Conservation (phyloP, 2,797 vertebrate genomes). For the Poeciliopsis gracilis region DNA sequence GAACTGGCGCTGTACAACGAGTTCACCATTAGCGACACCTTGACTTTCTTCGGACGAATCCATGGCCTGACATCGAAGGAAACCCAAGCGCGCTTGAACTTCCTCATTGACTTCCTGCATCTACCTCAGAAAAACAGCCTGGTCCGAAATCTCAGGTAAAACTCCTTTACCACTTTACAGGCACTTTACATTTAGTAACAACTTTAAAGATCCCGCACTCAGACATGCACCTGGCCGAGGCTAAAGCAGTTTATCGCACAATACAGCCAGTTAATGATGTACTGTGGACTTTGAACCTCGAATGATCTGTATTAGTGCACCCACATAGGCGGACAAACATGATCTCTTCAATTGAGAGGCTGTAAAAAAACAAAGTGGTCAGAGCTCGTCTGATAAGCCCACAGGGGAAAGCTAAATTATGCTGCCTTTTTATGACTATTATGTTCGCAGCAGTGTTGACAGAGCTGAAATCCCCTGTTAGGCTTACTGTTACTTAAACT, state of each 20-base stretch:
- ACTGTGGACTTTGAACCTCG: slow-evolving; percentile 34
- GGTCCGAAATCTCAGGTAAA: slow-evolving; percentile 83
- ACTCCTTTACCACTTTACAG: background rate
- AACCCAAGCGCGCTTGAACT: slow-evolving; percentile 75
- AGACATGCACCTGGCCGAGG: background rate
- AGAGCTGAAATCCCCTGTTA: background rate
- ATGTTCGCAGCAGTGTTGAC: background rate
- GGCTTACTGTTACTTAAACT: too few species aligned
- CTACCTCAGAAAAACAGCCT: slow-evolving; percentile 81
- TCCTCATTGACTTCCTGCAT: slow-evolving; percentile 83
- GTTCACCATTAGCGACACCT: slow-evolving; percentile 83
- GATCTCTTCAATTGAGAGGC: background rate
- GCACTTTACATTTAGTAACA: background rate
- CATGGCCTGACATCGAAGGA: slow-evolving; percentile 80
- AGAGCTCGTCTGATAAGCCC: slow-evolving; percentile 13
- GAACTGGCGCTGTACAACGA: slow-evolving; percentile 84
- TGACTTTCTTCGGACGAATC: slow-evolving; percentile 82
- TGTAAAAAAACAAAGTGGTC: slow-evolving; percentile 37
- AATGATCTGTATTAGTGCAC: background rate
- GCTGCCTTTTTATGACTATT: background rate
- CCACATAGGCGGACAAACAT: background rate
- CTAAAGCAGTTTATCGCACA: background rate
- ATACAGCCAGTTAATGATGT: slow-evolving; percentile 8
- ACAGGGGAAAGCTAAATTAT: background rate
- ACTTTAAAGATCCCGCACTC: background rate